Conservation (phyloP, 2,797 vertebrate genomes). For the Enteromius afrohamiltoni region DNA sequence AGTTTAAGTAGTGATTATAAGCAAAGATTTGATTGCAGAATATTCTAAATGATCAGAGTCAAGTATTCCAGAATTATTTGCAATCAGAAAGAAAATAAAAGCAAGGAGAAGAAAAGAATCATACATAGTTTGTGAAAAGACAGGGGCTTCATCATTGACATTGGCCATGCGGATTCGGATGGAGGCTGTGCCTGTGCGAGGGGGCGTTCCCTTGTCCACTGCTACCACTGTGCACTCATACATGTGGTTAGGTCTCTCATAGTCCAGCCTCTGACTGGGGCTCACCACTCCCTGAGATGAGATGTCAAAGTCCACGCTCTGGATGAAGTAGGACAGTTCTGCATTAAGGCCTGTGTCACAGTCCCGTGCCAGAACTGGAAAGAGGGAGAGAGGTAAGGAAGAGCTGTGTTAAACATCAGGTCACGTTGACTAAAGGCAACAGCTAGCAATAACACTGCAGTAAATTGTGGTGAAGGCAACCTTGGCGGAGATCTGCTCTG, state of each 20-base stretch:
- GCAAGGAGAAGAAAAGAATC: constrained; percentile 46
- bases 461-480: constrained; percentile 45
- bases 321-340: constrained; percentile 84
- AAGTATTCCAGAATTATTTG: background rate
- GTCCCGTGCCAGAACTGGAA: constrained; percentile 83
- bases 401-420: constrained; percentile 34
- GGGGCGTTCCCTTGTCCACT: constrained; percentile 82
- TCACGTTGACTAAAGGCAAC: constrained; percentile 29
- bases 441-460: constrained; percentile 20
- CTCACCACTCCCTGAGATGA: constrained; percentile 80
- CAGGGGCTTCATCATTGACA: constrained; percentile 84
- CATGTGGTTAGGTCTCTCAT: constrained; percentile 85
- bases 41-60: background rate
- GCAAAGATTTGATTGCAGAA: constrained; percentile 11
- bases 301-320: constrained; percentile 85
- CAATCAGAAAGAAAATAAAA: background rate
- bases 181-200: constrained; percentile 86
- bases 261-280: constrained; percentile 83
- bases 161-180: constrained; percentile 85
- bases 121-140: constrained; percentile 88
- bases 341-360: constrained; percentile 87
- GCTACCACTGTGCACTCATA: constrained; percentile 90
- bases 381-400: constrained; percentile 11
- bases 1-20: background rate
- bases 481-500: constrained; percentile 16